Evolutionary conservation across 64 coral and sea anemone genomes (phyloP), one percentile per base, ranked within the genome.

Genomic region (Platygyra sinensis): DNA sequence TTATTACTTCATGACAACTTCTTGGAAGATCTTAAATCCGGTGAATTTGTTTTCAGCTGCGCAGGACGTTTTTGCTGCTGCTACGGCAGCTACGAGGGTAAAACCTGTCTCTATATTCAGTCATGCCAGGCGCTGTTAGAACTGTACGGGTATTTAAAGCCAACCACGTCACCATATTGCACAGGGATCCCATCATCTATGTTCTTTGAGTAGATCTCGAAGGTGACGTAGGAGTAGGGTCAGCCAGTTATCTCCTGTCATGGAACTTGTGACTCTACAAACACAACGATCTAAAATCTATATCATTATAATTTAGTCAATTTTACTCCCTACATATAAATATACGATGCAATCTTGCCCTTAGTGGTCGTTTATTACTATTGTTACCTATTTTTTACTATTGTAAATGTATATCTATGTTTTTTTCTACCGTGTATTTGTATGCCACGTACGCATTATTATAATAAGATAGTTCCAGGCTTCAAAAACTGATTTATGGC

Each of bases 11-110:
- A 67, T 8, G 17, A 25, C 36, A 46, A 36, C 36, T 22, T 76
- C 74, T 94, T 94, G 64, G n/a, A 90, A 94, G 46, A 94, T 87
- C 62, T 94, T 80, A 62, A 94, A 94, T 14, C 93, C 93, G 24
- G 78, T 62, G 1, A n/a, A 25, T 0, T 25, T 28, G 31, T 78
- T 73, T 17, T 55, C 79, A 6, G 69, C 63, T 25, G 88, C 93
- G n/a, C 93, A 94, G 0, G 72, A 52, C 1, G 17, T 52, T 51
- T n/a, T 94, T 94, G 62, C 27, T 31, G 64, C 24, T 51, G 19
- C 18, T 22, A 18, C 60, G 72, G 28, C 93, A 94, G 8, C 31
- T 52, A 0, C 81, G 60, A 5, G 88, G 18, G 55, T 94, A 94
- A 25, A 89, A 75, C 17, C 0, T 87, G 12, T n/a, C 50, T 0